These are phyloP conservation scores for Lophura nycthemera DNA, from an alignment of 2,113 vertebrate genomes.

Conservation along the genomic window DNA sequence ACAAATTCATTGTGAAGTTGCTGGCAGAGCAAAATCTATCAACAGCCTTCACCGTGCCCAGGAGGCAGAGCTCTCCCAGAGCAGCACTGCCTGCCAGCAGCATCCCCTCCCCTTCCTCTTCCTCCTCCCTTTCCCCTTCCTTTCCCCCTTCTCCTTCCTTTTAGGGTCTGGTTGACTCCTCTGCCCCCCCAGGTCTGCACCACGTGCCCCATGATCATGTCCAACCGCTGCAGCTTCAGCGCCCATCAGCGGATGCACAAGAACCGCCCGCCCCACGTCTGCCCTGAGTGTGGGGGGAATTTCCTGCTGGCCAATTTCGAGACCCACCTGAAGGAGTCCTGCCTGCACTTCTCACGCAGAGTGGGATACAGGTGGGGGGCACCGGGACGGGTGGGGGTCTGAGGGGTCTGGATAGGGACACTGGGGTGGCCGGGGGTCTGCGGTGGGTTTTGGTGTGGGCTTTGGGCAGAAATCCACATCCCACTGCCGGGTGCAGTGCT, in stretches of 20 bases:
- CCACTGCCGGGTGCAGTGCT: accelerated
- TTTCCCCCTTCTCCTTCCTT: not conserved
- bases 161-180: accelerated
- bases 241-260: slow-evolving; percentile 95
- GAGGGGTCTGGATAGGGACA: not conserved
- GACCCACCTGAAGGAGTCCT: slow-evolving; percentile 85
- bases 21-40: not conserved
- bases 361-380: slow-evolving; percentile 90
- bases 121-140: not conserved
- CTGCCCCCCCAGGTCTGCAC: slow-evolving; percentile 81
- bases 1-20: accelerated
- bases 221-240: slow-evolving; percentile 88
- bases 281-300: slow-evolving; percentile 90
- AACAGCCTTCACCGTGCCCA: accelerated
- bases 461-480: accelerated
- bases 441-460: accelerated
- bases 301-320: slow-evolving; percentile 84
- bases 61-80: not conserved
- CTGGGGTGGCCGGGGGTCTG: not conserved
- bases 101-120: too few species aligned
- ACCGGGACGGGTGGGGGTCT: not conserved
- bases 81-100: not conserved
- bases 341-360: slow-evolving; percentile 91
- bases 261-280: slow-evolving; percentile 85
- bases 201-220: slow-evolving; percentile 91